Evolutionary conservation across 2,888 invertebrate genomes (phyloP).

Genomic region (Standfussiana lucernea): DNA sequence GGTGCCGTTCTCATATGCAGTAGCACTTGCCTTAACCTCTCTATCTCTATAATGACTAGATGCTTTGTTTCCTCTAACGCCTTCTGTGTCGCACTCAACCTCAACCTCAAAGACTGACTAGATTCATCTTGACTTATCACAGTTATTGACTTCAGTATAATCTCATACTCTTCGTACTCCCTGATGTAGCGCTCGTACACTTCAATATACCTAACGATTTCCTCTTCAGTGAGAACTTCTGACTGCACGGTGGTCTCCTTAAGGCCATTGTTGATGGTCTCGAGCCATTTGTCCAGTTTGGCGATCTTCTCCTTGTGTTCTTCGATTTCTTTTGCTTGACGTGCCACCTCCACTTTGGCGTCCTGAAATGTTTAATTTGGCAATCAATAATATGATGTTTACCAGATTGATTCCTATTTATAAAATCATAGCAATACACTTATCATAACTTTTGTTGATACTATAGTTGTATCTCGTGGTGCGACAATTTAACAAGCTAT

Average conservation of each 20-base stretch:
- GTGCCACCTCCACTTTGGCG: slow-evolving; percentile 85
- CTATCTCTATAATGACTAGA: slow-evolving; percentile 91
- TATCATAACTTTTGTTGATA: not conserved
- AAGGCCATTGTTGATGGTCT: slow-evolving; percentile 87
- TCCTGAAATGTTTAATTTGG: slow-evolving; percentile 78
- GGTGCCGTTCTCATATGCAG: slow-evolving; percentile 80
- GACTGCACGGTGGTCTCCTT: slow-evolving; percentile 84
- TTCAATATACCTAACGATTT: slow-evolving; percentile 86
- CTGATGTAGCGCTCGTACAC: slow-evolving; percentile 86
- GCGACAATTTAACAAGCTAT: not conserved
- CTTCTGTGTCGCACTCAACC: slow-evolving; percentile 90
- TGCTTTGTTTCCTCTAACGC: slow-evolving; percentile 92
- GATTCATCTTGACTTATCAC: slow-evolving; percentile 86
- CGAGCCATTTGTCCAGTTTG: slow-evolving; percentile 89
- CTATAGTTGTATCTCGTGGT: not conserved
- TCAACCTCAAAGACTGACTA: slow-evolving; percentile 90
- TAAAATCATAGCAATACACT: not conserved
- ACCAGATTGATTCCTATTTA: not conserved
- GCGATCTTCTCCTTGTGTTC: slow-evolving; percentile 83
- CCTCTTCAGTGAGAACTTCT: slow-evolving; percentile 83
- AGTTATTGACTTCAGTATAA: slow-evolving; percentile 85
- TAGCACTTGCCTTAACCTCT: slow-evolving; percentile 88
- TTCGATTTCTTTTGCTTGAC: slow-evolving; percentile 82
- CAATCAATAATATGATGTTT: not conserved
- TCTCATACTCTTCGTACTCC: slow-evolving; percentile 87